Evolutionary conservation across 2,113 vertebrate genomes (phyloP).

Genomic region (Copsychus sechellarum): DNA sequence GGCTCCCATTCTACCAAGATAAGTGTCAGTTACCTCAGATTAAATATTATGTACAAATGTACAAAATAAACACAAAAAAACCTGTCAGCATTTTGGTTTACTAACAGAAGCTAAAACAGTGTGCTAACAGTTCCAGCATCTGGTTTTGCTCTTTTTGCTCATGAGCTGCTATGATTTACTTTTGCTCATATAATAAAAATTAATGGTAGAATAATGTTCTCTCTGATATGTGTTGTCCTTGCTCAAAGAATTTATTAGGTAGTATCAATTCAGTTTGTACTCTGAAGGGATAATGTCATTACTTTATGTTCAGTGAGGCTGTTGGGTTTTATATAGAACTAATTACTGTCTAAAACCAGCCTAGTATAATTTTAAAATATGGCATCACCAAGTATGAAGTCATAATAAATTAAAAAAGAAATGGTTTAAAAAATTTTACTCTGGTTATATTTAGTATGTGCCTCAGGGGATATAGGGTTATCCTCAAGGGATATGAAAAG

Average conservation of each 20-base stretch:
- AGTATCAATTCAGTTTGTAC: neutral
- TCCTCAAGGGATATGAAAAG: neutral
- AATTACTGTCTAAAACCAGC: neutral
- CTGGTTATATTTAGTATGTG: neutral
- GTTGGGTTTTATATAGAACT: neutral
- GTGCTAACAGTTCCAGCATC: neutral
- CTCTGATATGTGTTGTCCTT: neutral
- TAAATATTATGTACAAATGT: neutral
- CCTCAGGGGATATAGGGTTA: neutral
- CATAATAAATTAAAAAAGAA: neutral
- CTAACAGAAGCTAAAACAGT: neutral
- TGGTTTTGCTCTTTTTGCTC: neutral
- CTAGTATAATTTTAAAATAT: neutral
- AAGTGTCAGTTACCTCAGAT: neutral
- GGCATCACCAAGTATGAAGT: neutral
- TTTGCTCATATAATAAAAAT: neutral
- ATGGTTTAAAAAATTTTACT: neutral
- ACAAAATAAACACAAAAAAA: neutral
- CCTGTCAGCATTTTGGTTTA: neutral
- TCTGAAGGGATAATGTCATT: neutral
- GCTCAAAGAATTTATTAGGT: neutral
- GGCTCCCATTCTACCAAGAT: neutral
- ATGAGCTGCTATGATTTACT: neutral
- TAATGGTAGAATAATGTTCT: neutral
- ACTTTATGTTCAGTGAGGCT: neutral